Evolutionary conservation across 2,113 vertebrate genomes (phyloP).

Genomic region (Mastomys coucha): DNA sequence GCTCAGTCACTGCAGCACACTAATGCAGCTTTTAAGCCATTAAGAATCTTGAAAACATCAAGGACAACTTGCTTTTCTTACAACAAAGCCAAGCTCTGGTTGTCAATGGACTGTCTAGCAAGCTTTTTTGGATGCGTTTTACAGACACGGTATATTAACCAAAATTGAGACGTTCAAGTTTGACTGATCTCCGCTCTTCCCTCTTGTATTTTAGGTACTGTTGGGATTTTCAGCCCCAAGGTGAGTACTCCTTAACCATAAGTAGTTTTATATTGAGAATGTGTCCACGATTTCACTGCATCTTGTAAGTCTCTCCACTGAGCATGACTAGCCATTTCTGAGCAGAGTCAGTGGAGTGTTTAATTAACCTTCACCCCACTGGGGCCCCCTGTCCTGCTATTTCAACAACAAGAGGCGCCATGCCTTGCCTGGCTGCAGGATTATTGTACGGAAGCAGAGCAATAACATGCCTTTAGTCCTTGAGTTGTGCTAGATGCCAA

Average conservation of each 20-base stretch:
- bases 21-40: not conserved
- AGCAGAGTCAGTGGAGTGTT: constrained; percentile 61
- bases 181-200: constrained; percentile 27
- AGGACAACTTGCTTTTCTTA: not conserved
- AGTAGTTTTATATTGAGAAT: not conserved
- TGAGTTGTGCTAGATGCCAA: not conserved
- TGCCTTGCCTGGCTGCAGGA: constrained; percentile 37
- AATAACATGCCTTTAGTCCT: constrained; percentile 39
- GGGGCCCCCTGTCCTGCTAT: constrained; percentile 5
- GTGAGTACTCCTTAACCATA: constrained; percentile 81
- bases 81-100: not conserved
- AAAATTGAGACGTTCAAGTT: not conserved
- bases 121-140: not conserved
- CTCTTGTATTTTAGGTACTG: constrained; percentile 85
- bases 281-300: not conserved
- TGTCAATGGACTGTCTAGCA: not conserved
- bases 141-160: not conserved
- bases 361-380: constrained; percentile 73
- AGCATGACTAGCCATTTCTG: constrained; percentile 26
- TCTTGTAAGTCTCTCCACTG: constrained; percentile 17
- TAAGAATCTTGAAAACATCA: constrained; percentile 23
- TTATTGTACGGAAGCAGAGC: constrained; percentile 35
- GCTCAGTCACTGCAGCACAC: not conserved
- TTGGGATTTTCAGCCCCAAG: constrained; percentile 82
- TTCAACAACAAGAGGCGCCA: constrained; percentile 32